phyloP scores from a whole-genome alignment of 2,113 vertebrate species.

The Oriolus oriolus region DNA sequence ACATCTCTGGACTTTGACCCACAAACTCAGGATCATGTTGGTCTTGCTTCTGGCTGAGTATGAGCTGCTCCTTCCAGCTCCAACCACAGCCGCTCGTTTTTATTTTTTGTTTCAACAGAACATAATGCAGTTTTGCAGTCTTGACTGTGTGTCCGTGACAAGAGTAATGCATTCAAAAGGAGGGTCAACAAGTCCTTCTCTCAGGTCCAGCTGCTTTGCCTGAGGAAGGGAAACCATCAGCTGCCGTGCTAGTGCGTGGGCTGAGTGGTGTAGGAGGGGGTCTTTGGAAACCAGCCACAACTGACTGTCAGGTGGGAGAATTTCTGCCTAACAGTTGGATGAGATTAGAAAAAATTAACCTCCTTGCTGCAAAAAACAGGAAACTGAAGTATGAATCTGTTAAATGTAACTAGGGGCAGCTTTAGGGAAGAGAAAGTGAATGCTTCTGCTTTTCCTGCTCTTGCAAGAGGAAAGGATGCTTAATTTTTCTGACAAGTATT shows the following conservation, averaged over 20 bases:
- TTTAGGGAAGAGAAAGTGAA: neutral
- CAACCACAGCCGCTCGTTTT: neutral
- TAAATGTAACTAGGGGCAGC: neutral
- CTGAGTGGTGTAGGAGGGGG: neutral
- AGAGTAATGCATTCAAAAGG: neutral
- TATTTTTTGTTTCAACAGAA: neutral
- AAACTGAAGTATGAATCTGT: neutral
- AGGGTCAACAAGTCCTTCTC: neutral
- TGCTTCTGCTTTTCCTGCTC: neutral
- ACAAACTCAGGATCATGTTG: neutral
- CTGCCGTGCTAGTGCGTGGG: rapidly evolving
- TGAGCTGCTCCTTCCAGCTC: neutral
- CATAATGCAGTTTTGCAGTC: neutral
- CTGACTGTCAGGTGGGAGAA: neutral
- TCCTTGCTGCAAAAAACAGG: neutral
- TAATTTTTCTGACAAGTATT: neutral
- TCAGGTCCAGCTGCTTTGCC: neutral
- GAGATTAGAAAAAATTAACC: neutral
- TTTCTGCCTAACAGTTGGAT: neutral
- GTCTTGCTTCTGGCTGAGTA: rapidly evolving
- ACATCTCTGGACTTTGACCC: neutral
- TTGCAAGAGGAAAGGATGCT: neutral
- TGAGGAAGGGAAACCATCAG: neutral
- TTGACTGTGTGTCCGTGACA: neutral
- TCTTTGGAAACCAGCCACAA: neutral